Percentiles rank a stretch among this genome's conserved stretches.
Evolutionary conservation across 2,113 vertebrate genomes (phyloP).

Genomic region (Pan paniscus): DNA sequence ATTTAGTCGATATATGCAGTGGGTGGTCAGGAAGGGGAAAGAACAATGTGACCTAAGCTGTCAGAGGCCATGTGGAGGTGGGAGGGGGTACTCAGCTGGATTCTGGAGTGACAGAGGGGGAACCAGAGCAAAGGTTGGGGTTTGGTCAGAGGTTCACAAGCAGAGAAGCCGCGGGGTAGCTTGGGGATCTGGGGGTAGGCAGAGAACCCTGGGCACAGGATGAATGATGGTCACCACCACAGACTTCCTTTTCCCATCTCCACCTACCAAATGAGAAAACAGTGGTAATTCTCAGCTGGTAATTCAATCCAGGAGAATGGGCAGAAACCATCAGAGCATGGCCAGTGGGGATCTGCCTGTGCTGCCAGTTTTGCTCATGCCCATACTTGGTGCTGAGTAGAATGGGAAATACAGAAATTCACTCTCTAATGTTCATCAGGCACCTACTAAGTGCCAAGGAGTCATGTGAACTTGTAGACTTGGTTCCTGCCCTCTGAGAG

Average conservation of each 20-base stretch:
- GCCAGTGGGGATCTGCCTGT: background rate
- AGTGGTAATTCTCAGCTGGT: background rate
- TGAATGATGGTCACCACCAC: background rate
- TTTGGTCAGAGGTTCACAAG: background rate
- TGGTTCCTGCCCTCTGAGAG: background rate
- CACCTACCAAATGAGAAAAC: background rate
- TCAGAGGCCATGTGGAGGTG: background rate
- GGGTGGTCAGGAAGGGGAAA: constrained; percentile 17
- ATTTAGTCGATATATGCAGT: background rate
- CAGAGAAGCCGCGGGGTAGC: background rate
- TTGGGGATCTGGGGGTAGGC: background rate
- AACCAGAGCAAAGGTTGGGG: background rate
- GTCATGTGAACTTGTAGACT: background rate
- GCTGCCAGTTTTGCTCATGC: background rate
- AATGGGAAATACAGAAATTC: background rate
- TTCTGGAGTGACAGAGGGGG: background rate
- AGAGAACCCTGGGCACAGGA: background rate
- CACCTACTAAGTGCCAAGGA: background rate
- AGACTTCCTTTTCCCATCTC: background rate
- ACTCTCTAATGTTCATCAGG: background rate
- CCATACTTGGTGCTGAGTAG: background rate
- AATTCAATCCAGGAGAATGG: background rate
- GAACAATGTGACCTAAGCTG: background rate
- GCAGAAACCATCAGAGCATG: background rate
- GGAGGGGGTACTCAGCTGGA: background rate